These are phyloP conservation scores for Protonemura montana DNA, from an alignment of 2,888 invertebrate genomes.

Conservation along the genomic window DNA sequence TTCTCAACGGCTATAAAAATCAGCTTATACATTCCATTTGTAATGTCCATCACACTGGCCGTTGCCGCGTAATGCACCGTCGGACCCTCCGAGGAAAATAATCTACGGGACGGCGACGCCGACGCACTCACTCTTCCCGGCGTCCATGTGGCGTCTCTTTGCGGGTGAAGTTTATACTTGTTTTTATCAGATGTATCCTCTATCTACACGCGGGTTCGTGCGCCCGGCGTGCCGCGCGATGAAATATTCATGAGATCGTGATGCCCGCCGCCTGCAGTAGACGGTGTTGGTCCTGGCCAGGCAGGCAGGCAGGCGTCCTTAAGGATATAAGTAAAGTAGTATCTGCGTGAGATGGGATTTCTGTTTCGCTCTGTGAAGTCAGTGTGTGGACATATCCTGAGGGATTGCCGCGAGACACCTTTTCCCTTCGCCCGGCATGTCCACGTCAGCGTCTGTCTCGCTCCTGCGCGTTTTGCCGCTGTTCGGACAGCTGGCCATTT, in stretches of 20 bases:
- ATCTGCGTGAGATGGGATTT: slow-evolving; percentile 47
- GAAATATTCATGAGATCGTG: slow-evolving; percentile 48
- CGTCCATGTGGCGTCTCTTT: not conserved
- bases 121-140: no score
- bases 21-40: no score
- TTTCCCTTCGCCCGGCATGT: not conserved
- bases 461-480: slow-evolving; percentile 44
- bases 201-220: not conserved
- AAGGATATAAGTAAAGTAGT: slow-evolving; percentile 38
- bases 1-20: not conserved
- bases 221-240: slow-evolving; percentile 32
- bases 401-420: slow-evolving; percentile 36
- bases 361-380: slow-evolving; percentile 39
- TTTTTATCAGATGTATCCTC: not conserved
- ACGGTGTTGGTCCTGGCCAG: not conserved
- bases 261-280: not conserved
- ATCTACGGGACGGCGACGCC: no score
- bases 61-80: no score
- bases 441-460: slow-evolving; percentile 44
- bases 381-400: slow-evolving; percentile 26
- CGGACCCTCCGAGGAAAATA: no score
- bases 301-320: slow-evolving; percentile 19
- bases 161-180: not conserved
- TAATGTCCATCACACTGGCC: no score
- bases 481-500: not conserved